Evolutionary conservation across 1,140 invertebrate species (phyloP), one percentile per base, ranked within the genome.

Genomic region (Notospermus geniculatus): DNA sequence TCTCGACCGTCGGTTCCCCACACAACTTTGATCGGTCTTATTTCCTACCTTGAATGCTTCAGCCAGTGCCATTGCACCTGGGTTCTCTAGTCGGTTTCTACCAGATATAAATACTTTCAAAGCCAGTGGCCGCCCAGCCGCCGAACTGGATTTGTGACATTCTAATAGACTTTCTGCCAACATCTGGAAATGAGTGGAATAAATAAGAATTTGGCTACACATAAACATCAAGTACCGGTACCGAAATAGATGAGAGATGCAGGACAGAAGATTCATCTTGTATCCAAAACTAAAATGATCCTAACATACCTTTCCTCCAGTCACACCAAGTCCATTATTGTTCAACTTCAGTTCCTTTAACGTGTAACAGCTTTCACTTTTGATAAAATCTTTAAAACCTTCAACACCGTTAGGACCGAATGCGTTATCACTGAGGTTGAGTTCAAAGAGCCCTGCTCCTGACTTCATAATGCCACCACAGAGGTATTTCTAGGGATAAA

Each of bases 381-480:
- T 87, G 15, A 99, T 80, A 15, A 98, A 85, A 22, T 88, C 86
- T n/a, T 89, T 88, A 46, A 99, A 83, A 2, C 93, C 94, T 66
- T 90, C 85, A 54, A 98, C 90, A 39, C 95, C 96, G 74, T 96
- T 93, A 0, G 96, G 95, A 4, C 97, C 97, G 77, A 99, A 91
- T 0, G 97, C 97, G 86, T 99, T 99, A 77, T 99, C 96, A 82
- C 95, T 97, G 0, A 99, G 84, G 76, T 99, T 95, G 11, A 99
- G 80, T 67, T 93, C 90, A 0, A 88, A 86, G 0, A 99, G 83
- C 2, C 87, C 82, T 1, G 92, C 91, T 1, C 87, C 86, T 0
- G 93, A 90, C 11, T 75, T 70, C 56, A 92, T 91, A 53, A 99
- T 85, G 4, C 91, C 94, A 62, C 84, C 84, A 4, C 92, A 90